phyloP scores from a whole-genome alignment of 2,113 vertebrate genomes.

The Varanus salvator region DNA sequence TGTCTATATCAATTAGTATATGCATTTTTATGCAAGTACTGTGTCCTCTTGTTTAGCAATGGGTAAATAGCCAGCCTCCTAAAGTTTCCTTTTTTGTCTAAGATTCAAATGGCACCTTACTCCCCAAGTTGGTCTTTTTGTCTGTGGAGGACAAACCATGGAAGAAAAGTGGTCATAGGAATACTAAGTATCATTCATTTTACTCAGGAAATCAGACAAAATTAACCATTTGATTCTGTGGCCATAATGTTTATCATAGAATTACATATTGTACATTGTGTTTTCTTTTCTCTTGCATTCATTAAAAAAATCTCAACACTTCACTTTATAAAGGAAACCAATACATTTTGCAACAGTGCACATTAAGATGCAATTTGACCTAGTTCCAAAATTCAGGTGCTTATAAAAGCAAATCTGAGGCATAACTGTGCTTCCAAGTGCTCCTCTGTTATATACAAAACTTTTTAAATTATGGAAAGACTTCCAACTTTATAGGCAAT shows the following conservation, averaged over 20 bases:
- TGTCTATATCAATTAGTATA: no score
- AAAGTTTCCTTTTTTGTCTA: no score
- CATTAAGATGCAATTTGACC: conserved; percentile 61
- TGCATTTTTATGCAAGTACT: no score
- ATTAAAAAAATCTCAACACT: conserved; percentile 40
- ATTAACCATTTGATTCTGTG: conserved; percentile 17
- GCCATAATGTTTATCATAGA: conserved; percentile 14
- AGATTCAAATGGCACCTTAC: neutral
- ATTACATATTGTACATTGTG: conserved; percentile 1
- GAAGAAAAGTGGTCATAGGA: neutral
- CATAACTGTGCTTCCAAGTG: conserved; percentile 62
- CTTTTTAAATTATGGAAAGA: conserved; percentile 71
- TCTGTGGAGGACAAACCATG: neutral
- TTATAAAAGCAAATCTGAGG: conserved; percentile 75
- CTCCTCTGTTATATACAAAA: conserved; percentile 59
- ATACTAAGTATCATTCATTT: neutral
- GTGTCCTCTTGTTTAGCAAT: no score
- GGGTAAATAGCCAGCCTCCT: no score
- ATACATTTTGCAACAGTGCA: conserved; percentile 40
- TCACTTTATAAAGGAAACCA: conserved; percentile 65
- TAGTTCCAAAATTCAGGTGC: conserved; percentile 69
- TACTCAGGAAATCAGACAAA: neutral
- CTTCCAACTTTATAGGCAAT: conserved; percentile 73
- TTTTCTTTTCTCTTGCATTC: conserved; percentile 37
- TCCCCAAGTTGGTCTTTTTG: neutral